Percentiles rank a stretch among this genome's conserved stretches.
Evolutionary conservation across 2,888 invertebrate species (phyloP).

Genomic region (Papilio gigon): DNA sequence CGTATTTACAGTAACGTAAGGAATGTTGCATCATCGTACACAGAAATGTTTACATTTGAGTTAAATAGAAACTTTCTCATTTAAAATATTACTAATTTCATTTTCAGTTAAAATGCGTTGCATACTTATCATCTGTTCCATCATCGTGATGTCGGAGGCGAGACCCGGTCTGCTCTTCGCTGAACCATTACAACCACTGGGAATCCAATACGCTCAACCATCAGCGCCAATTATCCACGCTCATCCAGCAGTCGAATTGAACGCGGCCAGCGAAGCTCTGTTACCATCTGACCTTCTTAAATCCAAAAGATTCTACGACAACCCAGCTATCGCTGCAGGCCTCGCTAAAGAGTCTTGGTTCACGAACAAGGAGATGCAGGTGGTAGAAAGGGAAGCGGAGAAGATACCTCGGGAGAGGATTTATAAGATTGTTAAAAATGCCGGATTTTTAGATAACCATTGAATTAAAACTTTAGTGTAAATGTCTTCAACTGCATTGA

Average conservation of each 20-base stretch:
- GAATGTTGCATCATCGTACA: neutral
- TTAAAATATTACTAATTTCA: too few species aligned
- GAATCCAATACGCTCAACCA: slow-evolving; percentile 77
- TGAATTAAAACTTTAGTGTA: slow-evolving; percentile 45
- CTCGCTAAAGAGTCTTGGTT: slow-evolving; percentile 91
- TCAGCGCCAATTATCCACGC: slow-evolving; percentile 67
- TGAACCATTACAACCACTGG: slow-evolving; percentile 71
- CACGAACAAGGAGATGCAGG: slow-evolving; percentile 89
- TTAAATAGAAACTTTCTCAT: too few species aligned
- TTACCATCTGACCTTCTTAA: slow-evolving; percentile 87
- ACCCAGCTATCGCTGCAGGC: slow-evolving; percentile 87
- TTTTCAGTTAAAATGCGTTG: slow-evolving; percentile 63
- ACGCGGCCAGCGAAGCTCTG: slow-evolving; percentile 87
- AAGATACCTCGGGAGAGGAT: slow-evolving; percentile 90
- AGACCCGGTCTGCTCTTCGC: slow-evolving; percentile 76
- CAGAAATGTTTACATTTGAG: neutral
- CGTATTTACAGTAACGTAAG: neutral
- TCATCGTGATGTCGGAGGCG: slow-evolving; percentile 71
- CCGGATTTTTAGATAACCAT: slow-evolving; percentile 83
- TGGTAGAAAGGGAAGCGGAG: slow-evolving; percentile 89
- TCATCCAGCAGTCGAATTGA: slow-evolving; percentile 88
- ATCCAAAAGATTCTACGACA: slow-evolving; percentile 87
- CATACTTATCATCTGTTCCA: slow-evolving; percentile 60
- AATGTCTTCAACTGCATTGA: too few species aligned
- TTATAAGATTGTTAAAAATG: slow-evolving; percentile 87